A percentile compares a stretch with the other conserved stretches of the same genome.
Evolutionary conservation across 1,140 invertebrate species (phyloP).

Genomic region (Formica exsecta): DNA sequence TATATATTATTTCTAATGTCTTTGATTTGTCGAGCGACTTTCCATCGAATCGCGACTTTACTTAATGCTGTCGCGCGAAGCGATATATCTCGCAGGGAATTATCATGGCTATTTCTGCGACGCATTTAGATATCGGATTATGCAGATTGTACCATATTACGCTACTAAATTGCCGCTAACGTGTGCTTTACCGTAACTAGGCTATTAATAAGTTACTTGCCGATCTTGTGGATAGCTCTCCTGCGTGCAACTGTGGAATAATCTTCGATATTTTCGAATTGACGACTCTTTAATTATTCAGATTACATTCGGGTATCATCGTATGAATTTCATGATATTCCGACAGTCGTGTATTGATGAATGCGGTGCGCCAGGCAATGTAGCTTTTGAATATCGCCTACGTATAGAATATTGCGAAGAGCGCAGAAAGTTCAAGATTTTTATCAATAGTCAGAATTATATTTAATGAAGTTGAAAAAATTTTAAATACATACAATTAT

Average conservation of each 20-base stretch:
- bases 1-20: constrained; percentile 11
- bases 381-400: neutral
- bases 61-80: constrained; percentile 1
- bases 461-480: neutral
- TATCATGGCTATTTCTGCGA: constrained; percentile 40
- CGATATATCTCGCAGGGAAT: constrained; percentile 6
- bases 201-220: constrained; percentile 44
- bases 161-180: constrained; percentile 42
- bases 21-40: constrained; percentile 15
- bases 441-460: neutral
- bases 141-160: constrained; percentile 25
- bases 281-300: neutral
- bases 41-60: constrained; percentile 12
- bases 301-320: neutral
- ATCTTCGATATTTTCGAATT: constrained; percentile 24
- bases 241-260: neutral
- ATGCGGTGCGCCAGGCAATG: neutral
- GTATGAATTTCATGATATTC: neutral
- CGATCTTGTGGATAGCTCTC: constrained; percentile 21
- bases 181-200: constrained; percentile 34
- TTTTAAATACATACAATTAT: neutral
- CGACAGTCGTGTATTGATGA: neutral
- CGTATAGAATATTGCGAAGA: neutral
- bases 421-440: neutral
- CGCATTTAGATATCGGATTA: constrained; percentile 47